These are phyloP conservation scores for Acanthochromis polyacanthus DNA, from an alignment of 2,113 vertebrate genomes.

Conservation along the genomic window DNA sequence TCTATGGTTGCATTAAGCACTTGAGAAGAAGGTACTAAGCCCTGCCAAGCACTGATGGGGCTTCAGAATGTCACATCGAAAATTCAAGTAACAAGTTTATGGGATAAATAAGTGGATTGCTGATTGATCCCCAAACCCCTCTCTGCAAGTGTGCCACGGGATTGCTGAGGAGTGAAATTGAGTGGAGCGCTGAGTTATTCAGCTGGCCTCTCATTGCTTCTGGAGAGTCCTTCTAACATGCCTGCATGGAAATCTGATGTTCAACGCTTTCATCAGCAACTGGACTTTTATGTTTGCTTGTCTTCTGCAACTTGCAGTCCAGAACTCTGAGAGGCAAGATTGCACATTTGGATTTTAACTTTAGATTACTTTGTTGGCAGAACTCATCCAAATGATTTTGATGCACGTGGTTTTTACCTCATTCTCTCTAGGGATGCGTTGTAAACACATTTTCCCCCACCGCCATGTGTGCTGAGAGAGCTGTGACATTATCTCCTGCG, in stretches of 20 bases:
- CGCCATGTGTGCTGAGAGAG: conserved; percentile 70
- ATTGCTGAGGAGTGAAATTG: conserved; percentile 75
- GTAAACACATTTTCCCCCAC: conserved; percentile 62
- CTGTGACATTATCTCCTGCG: conserved; percentile 76
- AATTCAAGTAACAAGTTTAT: conserved; percentile 52
- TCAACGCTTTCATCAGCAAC: conserved; percentile 47
- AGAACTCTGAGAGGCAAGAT: conserved; percentile 58
- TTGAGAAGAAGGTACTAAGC: conserved; percentile 22
- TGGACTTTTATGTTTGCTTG: conserved; percentile 40
- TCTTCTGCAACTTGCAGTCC: conserved; percentile 51
- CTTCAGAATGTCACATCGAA: conserved; percentile 38
- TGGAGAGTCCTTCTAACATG: conserved; percentile 72
- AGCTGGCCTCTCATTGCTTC: conserved; percentile 74
- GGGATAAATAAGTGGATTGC: conserved; percentile 51
- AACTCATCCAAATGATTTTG: conserved; percentile 39
- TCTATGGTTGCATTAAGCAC: conserved; percentile 33
- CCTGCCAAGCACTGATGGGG: not conserved
- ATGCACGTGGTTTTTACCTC: conserved; percentile 25
- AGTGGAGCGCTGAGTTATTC: conserved; percentile 79
- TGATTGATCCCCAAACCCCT: conserved; percentile 38
- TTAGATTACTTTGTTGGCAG: conserved; percentile 16
- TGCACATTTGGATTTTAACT: conserved; percentile 45
- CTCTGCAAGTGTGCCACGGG: conserved; percentile 59
- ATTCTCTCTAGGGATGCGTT: conserved; percentile 55
- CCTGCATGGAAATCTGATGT: conserved; percentile 51